Conservation (phyloP, 2,797 vertebrate species). For the Parambassis ranga region DNA sequence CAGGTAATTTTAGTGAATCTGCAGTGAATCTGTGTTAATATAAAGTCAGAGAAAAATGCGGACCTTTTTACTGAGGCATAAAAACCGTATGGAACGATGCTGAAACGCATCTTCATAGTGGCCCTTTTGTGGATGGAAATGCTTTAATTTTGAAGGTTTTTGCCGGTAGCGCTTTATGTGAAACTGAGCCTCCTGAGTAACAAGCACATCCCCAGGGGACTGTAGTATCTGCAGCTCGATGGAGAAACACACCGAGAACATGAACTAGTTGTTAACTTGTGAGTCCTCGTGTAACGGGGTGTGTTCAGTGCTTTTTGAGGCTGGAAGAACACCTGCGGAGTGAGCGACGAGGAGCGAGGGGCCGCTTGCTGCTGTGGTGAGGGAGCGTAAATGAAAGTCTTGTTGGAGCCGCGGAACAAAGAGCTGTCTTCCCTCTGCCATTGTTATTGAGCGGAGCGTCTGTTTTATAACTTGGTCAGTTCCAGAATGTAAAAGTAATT, state of each 20-base stretch:
- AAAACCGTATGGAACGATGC: too few species aligned
- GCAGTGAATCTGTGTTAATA: too few species aligned
- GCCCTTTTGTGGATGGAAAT: accelerated
- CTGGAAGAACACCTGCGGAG: too few species aligned
- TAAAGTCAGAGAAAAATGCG: too few species aligned
- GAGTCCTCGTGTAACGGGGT: background rate
- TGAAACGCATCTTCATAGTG: accelerated
- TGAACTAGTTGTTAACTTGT: background rate
- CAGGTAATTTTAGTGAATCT: too few species aligned
- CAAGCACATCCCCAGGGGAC: background rate
- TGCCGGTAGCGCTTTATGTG: constrained; percentile 1
- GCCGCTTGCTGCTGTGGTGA: too few species aligned
- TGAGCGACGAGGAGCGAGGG: too few species aligned
- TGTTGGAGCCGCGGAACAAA: constrained; percentile 66
- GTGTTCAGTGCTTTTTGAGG: too few species aligned
- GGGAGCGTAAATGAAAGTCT: constrained; percentile 22
- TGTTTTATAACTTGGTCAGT: background rate
- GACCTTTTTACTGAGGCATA: too few species aligned
- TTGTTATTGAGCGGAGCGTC: constrained; percentile 54
- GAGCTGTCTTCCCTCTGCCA: constrained; percentile 57
- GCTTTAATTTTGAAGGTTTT: constrained; percentile 42
- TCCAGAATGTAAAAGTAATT: constrained; percentile 45
- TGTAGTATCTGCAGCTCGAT: background rate
- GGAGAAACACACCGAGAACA: constrained; percentile 3
- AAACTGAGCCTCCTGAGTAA: accelerated